phyloP scores from a whole-genome alignment of 2,888 invertebrate genomes.

The Pammene fasciana region DNA sequence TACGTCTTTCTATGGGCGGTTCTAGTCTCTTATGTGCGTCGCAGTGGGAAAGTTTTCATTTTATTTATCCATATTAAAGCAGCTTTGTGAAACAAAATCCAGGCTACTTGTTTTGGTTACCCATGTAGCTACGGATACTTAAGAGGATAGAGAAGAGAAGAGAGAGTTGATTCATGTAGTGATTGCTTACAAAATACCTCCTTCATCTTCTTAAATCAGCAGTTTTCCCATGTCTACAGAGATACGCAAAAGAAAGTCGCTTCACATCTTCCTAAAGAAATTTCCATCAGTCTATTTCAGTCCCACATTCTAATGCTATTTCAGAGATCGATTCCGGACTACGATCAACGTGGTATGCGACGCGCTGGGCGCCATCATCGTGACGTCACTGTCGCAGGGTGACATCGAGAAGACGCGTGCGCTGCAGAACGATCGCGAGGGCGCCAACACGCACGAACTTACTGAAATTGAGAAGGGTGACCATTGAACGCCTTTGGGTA shows the following conservation, averaged over 20 bases:
- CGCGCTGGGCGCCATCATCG: slow-evolving; percentile 95
- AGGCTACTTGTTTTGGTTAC: too few relatives aligned
- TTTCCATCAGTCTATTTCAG: slow-evolving; percentile 5
- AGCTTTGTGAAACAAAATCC: too few relatives aligned
- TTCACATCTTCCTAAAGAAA: not conserved
- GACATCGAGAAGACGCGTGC: slow-evolving; percentile 82
- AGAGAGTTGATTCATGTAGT: too few relatives aligned
- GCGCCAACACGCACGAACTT: slow-evolving; percentile 86
- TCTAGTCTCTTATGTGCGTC: too few relatives aligned
- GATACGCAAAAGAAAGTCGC: not conserved
- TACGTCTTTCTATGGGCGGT: too few relatives aligned
- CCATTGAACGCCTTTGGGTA: slow-evolving; percentile 56
- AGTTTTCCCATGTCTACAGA: not conserved
- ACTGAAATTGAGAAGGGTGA: slow-evolving; percentile 84
- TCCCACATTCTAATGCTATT: slow-evolving; percentile 48
- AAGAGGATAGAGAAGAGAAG: too few relatives aligned
- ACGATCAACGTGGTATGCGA: slow-evolving; percentile 98
- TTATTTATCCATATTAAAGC: too few relatives aligned
- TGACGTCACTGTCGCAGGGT: slow-evolving; percentile 91
- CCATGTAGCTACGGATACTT: too few relatives aligned
- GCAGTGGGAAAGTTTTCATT: too few relatives aligned
- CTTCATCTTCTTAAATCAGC: too few relatives aligned
- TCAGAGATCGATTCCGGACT: slow-evolving; percentile 93
- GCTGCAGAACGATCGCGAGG: slow-evolving; percentile 71
- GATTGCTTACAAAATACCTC: too few relatives aligned